phyloP scores from a whole-genome alignment of 53 echinoderm and acorn worm species.

The Paelopatides confundens region DNA sequence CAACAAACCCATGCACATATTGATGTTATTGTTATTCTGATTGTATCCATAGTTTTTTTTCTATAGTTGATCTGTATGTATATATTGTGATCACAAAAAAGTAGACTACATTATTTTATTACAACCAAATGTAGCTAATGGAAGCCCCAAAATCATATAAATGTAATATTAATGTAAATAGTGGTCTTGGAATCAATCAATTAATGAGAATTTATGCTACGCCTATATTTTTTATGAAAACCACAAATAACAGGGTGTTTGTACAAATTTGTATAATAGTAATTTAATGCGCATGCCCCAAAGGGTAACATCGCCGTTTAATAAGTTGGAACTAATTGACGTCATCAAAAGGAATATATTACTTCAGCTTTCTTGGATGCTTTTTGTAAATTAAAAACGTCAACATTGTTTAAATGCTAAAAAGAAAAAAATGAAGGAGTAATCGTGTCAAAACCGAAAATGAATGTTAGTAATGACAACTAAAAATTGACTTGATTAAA shows the following conservation, averaged over 20 bases:
- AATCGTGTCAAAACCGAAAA: too few relatives aligned
- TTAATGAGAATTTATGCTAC: neutral
- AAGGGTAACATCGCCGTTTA: too few relatives aligned
- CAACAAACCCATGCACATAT: neutral
- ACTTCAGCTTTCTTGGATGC: too few relatives aligned
- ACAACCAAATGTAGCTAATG: neutral
- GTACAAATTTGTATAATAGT: neutral
- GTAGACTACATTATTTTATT: neutral
- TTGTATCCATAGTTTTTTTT: neutral
- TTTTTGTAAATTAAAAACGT: too few relatives aligned
- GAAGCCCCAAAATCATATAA: neutral
- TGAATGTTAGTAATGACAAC: too few relatives aligned
- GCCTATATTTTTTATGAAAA: neutral
- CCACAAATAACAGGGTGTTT: neutral
- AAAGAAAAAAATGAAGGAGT: too few relatives aligned
- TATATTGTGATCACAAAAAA: neutral
- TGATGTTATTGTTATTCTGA: neutral
- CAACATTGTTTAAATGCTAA: too few relatives aligned
- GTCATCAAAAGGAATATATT: too few relatives aligned
- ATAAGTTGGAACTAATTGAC: too few relatives aligned
- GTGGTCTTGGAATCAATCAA: neutral
- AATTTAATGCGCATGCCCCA: too few relatives aligned
- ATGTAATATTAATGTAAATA: conserved; percentile 3
- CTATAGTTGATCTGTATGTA: neutral
- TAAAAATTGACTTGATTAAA: too few relatives aligned